These are phyloP conservation scores for Cephalopachus bancanus DNA, from an alignment of 2,797 vertebrate genomes.

Conservation along the genomic window DNA sequence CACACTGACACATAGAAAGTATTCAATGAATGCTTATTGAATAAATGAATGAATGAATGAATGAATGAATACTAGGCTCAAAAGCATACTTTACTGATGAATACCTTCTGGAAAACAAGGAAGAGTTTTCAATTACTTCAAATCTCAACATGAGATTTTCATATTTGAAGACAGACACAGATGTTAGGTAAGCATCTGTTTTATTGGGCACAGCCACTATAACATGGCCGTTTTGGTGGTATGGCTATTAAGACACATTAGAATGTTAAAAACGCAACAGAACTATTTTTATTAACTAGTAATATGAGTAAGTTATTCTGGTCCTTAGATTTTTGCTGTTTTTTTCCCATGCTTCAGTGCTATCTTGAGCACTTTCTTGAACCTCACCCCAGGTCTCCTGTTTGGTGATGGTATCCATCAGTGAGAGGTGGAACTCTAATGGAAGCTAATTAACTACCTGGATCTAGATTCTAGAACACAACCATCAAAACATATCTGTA, in stretches of 20 bases:
- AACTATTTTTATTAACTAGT: not conserved
- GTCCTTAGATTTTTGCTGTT: not conserved
- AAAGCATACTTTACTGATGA: not conserved
- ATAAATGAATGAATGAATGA: not conserved
- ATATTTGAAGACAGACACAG: not conserved
- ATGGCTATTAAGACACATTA: not conserved
- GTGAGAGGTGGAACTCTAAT: not conserved
- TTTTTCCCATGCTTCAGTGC: not conserved
- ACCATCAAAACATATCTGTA: not conserved
- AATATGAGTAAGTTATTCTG: not conserved
- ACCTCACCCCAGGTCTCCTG: not conserved
- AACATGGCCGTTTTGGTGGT: not conserved
- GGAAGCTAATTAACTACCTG: not conserved
- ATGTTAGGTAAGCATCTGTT: not conserved
- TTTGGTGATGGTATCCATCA: not conserved
- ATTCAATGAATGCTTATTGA: not conserved
- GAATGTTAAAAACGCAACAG: not conserved
- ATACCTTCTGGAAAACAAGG: not conserved
- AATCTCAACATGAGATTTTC: not conserved
- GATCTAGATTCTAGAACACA: not conserved
- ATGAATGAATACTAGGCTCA: not conserved
- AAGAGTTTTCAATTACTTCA: not conserved
- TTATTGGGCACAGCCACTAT: not conserved
- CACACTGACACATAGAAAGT: not conserved
- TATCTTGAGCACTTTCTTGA: not conserved